Conservation (phyloP, 2,113 vertebrate genomes). For the Hippocampus zosterae region DNA sequence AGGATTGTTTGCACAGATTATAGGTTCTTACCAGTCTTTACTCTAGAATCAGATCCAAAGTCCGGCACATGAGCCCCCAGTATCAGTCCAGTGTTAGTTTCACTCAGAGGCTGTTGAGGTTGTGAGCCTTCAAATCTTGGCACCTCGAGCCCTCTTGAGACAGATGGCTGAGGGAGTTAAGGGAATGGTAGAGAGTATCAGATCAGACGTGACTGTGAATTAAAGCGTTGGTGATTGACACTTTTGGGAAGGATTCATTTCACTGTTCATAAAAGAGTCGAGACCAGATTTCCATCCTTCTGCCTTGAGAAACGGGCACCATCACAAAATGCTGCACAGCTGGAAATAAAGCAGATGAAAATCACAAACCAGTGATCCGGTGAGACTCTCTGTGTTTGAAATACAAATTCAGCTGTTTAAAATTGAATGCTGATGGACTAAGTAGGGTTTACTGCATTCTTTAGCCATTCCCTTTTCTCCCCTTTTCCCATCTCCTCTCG, state of each 20-base stretch:
- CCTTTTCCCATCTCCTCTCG: slow-evolving; percentile 29
- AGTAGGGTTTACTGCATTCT: slow-evolving; percentile 39
- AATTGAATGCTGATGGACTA: not conserved
- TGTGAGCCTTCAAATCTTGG: slow-evolving; percentile 50
- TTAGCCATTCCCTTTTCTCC: slow-evolving; percentile 10
- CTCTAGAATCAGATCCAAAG: not conserved
- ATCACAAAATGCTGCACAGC: not conserved
- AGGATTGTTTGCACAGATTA: not conserved
- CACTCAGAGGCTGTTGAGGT: slow-evolving; percentile 26
- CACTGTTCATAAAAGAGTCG: not conserved
- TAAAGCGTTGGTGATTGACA: slow-evolving; percentile 40
- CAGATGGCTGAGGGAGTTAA: slow-evolving; percentile 69
- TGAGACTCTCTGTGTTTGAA: slow-evolving; percentile 40
- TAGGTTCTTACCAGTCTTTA: not conserved
- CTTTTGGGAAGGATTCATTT: slow-evolving; percentile 22
- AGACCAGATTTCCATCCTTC: not conserved
- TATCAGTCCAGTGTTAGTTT: not conserved
- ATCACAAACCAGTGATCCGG: not conserved
- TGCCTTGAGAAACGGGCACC: not conserved
- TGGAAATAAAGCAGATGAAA: not conserved
- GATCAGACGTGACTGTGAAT: slow-evolving; percentile 58
- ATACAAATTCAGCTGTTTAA: slow-evolving; percentile 46
- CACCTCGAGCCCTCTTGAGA: slow-evolving; percentile 51
- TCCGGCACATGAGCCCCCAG: not conserved
- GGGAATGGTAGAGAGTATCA: slow-evolving; percentile 52